Percentiles rank a stretch among this genome's conserved stretches.
These are phyloP conservation scores for Hydrotaea cyrtoneurina DNA, from an alignment of 2,888 invertebrate genomes.

Conservation along the genomic window DNA sequence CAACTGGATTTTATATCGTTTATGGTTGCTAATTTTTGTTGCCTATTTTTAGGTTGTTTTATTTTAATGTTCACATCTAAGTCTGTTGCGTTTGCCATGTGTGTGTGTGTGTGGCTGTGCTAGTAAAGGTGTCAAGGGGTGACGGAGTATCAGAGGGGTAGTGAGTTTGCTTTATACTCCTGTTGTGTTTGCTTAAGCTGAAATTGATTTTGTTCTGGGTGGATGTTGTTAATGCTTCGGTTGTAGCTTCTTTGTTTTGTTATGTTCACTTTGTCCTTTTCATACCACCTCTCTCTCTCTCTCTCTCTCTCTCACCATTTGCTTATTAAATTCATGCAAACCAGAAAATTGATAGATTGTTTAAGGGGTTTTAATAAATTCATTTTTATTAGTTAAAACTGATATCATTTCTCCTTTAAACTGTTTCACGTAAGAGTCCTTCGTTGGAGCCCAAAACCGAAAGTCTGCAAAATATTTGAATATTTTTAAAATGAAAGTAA, in stretches of 20 bases:
- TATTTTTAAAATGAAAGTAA: too few relatives aligned
- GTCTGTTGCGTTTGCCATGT: background rate
- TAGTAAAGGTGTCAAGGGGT: background rate
- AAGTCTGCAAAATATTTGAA: too few relatives aligned
- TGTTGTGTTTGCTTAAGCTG: background rate
- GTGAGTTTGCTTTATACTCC: background rate
- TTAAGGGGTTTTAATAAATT: too few relatives aligned
- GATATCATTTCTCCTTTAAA: too few relatives aligned
- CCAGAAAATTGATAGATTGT: too few relatives aligned
- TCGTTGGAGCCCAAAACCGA: too few relatives aligned
- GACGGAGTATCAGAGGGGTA: background rate
- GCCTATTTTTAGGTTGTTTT: slow-evolving; percentile 42
- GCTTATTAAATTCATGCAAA: too few relatives aligned
- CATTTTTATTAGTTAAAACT: too few relatives aligned
- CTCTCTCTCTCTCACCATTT: too few relatives aligned
- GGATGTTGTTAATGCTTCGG: background rate
- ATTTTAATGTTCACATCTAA: slow-evolving; percentile 17
- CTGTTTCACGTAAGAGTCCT: too few relatives aligned
- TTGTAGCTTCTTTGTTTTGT: background rate
- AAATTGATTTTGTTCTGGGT: background rate
- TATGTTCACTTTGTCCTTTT: background rate
- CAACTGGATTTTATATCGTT: background rate
- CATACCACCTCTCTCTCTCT: too few relatives aligned
- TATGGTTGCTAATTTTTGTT: slow-evolving; percentile 31
- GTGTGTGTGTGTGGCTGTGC: background rate